A percentile compares a stretch with the other conserved stretches of the same genome.
These are phyloP conservation scores for Ameiurus melas DNA, from an alignment of 2,113 vertebrate genomes.

Conservation along the genomic window DNA sequence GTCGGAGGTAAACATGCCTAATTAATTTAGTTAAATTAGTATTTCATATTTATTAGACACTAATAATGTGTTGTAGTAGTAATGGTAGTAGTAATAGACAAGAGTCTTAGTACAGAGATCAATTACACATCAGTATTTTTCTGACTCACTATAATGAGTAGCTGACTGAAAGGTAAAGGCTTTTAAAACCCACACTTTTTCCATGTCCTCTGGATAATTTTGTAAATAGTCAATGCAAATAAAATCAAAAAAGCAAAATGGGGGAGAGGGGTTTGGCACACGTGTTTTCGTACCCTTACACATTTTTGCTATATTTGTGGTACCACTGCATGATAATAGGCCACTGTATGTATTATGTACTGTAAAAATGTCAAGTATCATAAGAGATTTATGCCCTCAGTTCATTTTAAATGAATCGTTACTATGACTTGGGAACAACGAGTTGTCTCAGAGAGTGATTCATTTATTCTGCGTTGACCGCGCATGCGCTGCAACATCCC, in stretches of 20 bases:
- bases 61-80: neutral
- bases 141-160: neutral
- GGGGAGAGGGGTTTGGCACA: neutral
- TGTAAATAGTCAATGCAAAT: neutral
- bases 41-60: too few relatives aligned
- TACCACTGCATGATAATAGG: neutral
- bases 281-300: neutral
- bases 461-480: too few relatives aligned
- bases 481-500: too few relatives aligned
- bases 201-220: neutral
- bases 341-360: neutral
- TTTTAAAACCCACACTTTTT: neutral
- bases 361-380: neutral
- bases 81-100: neutral
- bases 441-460: too few relatives aligned
- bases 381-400: too few relatives aligned
- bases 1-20: too few relatives aligned
- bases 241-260: too few relatives aligned
- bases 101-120: neutral
- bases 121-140: neutral
- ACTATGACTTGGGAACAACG: too few relatives aligned
- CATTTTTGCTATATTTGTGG: neutral
- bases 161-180: neutral
- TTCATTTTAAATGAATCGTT: too few relatives aligned
- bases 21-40: too few relatives aligned